Percentiles rank a stretch among this genome's conserved stretches.
These are phyloP conservation scores for Cheilosia pagana DNA, from an alignment of 2,888 invertebrate genomes.

Conservation along the genomic window DNA sequence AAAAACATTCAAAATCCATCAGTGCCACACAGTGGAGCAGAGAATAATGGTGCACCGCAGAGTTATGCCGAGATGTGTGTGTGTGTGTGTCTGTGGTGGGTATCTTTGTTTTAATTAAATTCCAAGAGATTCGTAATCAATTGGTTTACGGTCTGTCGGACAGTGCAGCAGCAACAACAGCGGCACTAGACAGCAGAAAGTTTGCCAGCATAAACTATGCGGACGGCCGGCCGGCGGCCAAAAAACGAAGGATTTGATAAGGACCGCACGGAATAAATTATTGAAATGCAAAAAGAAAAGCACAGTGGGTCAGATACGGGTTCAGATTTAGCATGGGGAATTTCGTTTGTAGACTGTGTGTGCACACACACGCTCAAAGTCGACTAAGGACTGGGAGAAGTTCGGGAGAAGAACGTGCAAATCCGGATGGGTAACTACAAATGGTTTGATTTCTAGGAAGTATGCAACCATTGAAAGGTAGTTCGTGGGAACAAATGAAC, in stretches of 20 bases:
- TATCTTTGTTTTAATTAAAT: slow-evolving; percentile 75
- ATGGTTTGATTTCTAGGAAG: too few relatives aligned
- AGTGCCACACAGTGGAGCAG: slow-evolving; percentile 59
- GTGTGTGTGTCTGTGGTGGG: slow-evolving; percentile 23
- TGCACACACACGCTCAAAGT: too few relatives aligned
- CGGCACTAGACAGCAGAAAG: neutral
- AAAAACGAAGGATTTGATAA: slow-evolving; percentile 48
- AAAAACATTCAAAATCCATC: slow-evolving; percentile 75
- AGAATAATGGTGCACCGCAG: slow-evolving; percentile 68
- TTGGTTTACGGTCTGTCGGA: slow-evolving; percentile 55
- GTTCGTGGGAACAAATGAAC: too few relatives aligned
- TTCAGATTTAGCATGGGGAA: too few relatives aligned
- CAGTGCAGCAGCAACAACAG: slow-evolving; percentile 17
- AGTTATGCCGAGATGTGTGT: slow-evolving; percentile 46
- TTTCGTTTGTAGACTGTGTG: too few relatives aligned
- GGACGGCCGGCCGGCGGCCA: neutral
- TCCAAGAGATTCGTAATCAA: slow-evolving; percentile 74
- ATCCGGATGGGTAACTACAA: too few relatives aligned
- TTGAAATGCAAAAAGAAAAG: slow-evolving; percentile 10
- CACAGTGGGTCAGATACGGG: slow-evolving; percentile 7
- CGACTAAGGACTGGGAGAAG: too few relatives aligned
- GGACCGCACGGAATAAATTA: slow-evolving; percentile 58
- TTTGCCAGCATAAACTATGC: slow-evolving; percentile 23
- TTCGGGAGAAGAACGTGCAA: too few relatives aligned
- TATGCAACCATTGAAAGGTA: too few relatives aligned